Percentiles rank a stretch among this genome's conserved stretches.
Conservation (phyloP, 2,797 vertebrate species). For the Discoglossus pictus region DNA sequence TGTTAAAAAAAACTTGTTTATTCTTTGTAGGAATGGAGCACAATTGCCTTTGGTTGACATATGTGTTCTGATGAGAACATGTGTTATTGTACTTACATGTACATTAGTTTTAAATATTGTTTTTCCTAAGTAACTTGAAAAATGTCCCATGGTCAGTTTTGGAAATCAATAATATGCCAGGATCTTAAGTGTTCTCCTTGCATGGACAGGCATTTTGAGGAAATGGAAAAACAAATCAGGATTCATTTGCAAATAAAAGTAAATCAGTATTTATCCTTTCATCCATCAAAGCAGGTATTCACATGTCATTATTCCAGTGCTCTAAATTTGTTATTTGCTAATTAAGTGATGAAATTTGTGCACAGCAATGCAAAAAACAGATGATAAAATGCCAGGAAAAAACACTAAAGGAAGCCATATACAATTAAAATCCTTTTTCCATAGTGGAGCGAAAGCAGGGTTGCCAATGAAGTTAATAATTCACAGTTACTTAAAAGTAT, state of each 20-base stretch:
- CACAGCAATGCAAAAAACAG: slow-evolving; percentile 25
- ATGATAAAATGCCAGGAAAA: slow-evolving; percentile 32
- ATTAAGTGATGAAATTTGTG: slow-evolving; percentile 39
- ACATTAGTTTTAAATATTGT: too few relatives aligned
- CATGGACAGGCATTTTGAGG: not conserved
- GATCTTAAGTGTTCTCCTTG: slow-evolving; percentile 2
- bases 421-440: slow-evolving; percentile 37
- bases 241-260: too few relatives aligned
- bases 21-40: too few relatives aligned
- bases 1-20: too few relatives aligned
- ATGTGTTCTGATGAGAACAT: too few relatives aligned
- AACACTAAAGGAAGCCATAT: slow-evolving; percentile 33
- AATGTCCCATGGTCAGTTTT: not conserved
- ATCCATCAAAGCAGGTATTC: slow-evolving; percentile 21
- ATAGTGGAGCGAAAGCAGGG: slow-evolving; percentile 20
- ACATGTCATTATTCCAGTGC: slow-evolving; percentile 15
- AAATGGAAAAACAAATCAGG: slow-evolving; percentile 8
- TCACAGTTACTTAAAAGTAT: slow-evolving; percentile 17
- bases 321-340: slow-evolving; percentile 29
- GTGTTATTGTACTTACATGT: too few relatives aligned
- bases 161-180: not conserved
- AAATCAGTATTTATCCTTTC: slow-evolving; percentile 18
- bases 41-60: too few relatives aligned
- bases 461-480: slow-evolving; percentile 39
- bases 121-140: too few relatives aligned